These are phyloP conservation scores for Latrodectus elegans DNA, from an alignment of 2,888 invertebrate species.

Conservation along the genomic window DNA sequence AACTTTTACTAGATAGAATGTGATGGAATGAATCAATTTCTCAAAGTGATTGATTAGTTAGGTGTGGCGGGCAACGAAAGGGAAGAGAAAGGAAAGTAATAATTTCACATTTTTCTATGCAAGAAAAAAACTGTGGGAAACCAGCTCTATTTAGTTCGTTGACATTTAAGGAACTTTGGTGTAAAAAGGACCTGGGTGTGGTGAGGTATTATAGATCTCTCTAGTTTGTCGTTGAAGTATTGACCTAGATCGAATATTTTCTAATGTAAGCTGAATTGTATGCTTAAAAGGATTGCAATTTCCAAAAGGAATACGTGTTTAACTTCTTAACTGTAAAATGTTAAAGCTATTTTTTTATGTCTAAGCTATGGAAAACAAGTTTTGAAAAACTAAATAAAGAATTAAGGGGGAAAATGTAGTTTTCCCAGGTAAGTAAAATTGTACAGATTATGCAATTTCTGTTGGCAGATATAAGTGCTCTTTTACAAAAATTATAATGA, in stretches of 20 bases:
- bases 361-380: no score
- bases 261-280: slow-evolving; percentile 6
- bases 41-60: slow-evolving; percentile 9
- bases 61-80: background rate
- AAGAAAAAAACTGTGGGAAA: slow-evolving; percentile 1
- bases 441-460: no score
- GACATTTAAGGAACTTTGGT: background rate
- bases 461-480: no score
- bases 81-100: slow-evolving; percentile 10
- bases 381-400: no score
- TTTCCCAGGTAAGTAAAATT: no score
- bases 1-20: background rate
- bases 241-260: slow-evolving; percentile 15
- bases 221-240: slow-evolving; percentile 1
- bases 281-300: background rate
- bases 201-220: background rate
- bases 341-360: no score
- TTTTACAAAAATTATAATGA: no score
- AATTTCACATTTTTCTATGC: slow-evolving; percentile 35
- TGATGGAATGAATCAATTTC: slow-evolving; percentile 30
- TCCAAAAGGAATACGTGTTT: background rate
- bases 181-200: slow-evolving; percentile 13
- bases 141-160: slow-evolving; percentile 2
- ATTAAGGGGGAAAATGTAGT: no score
- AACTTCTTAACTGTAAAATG: background rate